phyloP scores from a whole-genome alignment of 2,113 vertebrate species.

The Grammomys surdaster region DNA sequence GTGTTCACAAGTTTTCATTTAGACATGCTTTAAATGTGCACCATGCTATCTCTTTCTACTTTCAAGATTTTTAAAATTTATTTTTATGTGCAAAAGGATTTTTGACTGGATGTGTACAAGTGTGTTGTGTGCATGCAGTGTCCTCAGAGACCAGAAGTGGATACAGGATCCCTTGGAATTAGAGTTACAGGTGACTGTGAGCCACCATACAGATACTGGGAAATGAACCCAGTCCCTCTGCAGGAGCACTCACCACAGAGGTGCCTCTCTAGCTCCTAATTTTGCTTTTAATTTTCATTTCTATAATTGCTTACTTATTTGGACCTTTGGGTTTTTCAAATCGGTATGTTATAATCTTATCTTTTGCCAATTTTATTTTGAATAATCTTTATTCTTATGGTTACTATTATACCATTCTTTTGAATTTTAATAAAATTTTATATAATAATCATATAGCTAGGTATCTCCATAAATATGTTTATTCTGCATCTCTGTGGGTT shows the following conservation, averaged over 20 bases:
- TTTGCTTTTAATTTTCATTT: slow-evolving; percentile 36
- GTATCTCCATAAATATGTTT: neutral
- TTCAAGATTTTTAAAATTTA: neutral
- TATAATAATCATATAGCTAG: neutral
- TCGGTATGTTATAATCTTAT: neutral
- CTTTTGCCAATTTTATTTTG: slow-evolving; percentile 50
- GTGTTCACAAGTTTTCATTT: neutral
- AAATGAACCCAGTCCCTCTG: neutral
- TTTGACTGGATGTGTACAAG: neutral
- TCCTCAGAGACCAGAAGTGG: neutral
- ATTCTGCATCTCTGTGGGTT: neutral
- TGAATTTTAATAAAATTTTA: neutral
- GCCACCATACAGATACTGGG: neutral
- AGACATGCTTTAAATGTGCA: neutral
- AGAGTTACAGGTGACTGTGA: neutral
- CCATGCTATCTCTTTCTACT: too few species aligned
- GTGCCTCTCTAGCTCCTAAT: accelerated
- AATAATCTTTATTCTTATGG: neutral
- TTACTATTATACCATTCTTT: neutral
- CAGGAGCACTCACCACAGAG: neutral
- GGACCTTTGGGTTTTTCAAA: neutral
- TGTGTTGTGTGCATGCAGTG: too few species aligned
- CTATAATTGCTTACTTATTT: slow-evolving; percentile 4
- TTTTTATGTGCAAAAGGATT: neutral
- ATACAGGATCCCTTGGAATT: neutral